phyloP scores from a whole-genome alignment of 2,888 invertebrate genomes.

The Rotaria macrura region DNA sequence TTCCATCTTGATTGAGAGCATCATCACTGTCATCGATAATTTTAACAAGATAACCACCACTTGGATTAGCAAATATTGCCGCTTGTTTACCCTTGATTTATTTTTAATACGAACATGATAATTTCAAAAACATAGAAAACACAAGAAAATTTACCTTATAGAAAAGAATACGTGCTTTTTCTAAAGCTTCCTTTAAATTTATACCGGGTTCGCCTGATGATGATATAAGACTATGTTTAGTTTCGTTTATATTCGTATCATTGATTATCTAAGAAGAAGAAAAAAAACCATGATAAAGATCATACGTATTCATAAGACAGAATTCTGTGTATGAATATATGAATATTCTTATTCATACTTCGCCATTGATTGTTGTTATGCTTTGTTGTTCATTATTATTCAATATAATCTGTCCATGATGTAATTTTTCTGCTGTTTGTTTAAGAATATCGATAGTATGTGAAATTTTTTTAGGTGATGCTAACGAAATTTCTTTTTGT shows the following conservation, averaged over 20 bases:
- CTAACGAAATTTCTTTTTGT: background rate
- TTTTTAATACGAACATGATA: too few relatives aligned
- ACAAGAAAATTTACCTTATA: background rate
- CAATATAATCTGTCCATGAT: background rate
- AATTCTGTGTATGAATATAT: background rate
- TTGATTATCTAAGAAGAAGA: background rate
- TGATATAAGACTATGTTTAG: background rate
- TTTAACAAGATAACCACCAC: background rate
- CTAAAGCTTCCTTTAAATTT: background rate
- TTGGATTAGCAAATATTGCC: constrained; percentile 9
- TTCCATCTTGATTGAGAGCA: background rate
- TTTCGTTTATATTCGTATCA: background rate
- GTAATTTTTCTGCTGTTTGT: constrained; percentile 17
- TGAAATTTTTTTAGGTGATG: background rate
- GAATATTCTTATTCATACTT: background rate
- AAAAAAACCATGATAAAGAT: background rate
- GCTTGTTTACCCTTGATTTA: background rate
- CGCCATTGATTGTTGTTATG: background rate
- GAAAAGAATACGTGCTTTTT: background rate
- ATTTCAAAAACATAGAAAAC: background rate
- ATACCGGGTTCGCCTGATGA: background rate
- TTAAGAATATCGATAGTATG: background rate
- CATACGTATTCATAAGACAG: too few relatives aligned
- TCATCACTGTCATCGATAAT: background rate
- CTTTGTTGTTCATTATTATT: background rate